These are phyloP conservation scores for Subanguina moxae DNA, from an alignment of 1,140 invertebrate genomes.

Conservation along the genomic window DNA sequence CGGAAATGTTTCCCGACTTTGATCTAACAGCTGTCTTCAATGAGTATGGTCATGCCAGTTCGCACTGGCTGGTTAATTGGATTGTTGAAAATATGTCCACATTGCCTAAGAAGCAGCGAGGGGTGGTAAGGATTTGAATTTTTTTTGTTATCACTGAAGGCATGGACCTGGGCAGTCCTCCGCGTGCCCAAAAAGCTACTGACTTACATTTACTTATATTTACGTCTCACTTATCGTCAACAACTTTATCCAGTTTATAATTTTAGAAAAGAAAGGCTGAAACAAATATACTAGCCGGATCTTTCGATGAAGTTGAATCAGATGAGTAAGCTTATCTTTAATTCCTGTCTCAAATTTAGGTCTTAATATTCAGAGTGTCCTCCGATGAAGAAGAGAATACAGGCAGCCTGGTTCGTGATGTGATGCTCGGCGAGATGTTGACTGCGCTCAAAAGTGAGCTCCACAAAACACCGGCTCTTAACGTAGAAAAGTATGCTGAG, in stretches of 20 bases:
- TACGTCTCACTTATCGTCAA: not conserved
- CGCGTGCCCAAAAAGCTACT: too few relatives aligned
- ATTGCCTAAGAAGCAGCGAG: conserved; percentile 19
- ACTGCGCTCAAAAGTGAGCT: not conserved
- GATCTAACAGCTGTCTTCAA: conserved; percentile 8
- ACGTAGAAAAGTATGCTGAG: not conserved
- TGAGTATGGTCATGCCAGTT: conserved; percentile 15
- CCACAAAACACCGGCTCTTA: not conserved
- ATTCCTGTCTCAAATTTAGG: not conserved
- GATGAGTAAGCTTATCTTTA: not conserved
- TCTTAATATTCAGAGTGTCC: not conserved
- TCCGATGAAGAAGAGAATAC: not conserved
- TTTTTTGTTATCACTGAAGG: not conserved
- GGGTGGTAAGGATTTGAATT: conserved; percentile 5
- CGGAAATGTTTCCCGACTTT: conserved; percentile 30
- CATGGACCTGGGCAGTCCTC: too few relatives aligned
- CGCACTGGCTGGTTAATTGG: conserved; percentile 8
- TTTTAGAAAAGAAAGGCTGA: not conserved
- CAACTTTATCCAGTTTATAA: too few relatives aligned
- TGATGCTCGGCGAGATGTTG: conserved; percentile 3
- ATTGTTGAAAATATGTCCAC: conserved; percentile 19
- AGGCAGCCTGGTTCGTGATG: not conserved
- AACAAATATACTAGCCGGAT: not conserved
- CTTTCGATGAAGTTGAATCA: not conserved
- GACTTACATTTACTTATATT: too few relatives aligned